Percentiles rank a stretch among this genome's conserved stretches.
Conservation (phyloP, 2,888 invertebrate genomes). For the Psylliodes chrysocephalus region DNA sequence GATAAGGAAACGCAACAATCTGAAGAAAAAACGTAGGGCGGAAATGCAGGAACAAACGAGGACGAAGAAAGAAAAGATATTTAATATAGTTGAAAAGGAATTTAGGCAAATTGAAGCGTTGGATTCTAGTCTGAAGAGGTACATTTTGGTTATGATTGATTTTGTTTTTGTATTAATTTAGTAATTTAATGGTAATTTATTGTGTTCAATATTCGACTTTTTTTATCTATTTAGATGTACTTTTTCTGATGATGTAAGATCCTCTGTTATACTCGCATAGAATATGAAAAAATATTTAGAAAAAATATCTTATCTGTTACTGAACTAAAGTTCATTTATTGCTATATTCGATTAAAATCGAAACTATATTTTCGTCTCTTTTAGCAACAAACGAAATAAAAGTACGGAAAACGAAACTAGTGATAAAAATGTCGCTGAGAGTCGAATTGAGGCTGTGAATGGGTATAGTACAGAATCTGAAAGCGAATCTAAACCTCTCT, state of each 20-base stretch:
- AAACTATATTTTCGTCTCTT: too few relatives aligned
- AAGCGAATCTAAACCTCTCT: slow-evolving; percentile 33
- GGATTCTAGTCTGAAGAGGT: slow-evolving; percentile 22
- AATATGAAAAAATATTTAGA: too few relatives aligned
- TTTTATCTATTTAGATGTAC: too few relatives aligned
- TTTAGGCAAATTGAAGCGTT: slow-evolving; percentile 4
- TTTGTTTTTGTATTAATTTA: neutral
- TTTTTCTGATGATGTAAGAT: too few relatives aligned
- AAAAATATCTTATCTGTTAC: too few relatives aligned
- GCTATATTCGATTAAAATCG: too few relatives aligned
- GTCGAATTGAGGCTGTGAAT: slow-evolving; percentile 9
- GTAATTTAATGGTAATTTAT: too few relatives aligned
- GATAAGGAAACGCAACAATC: slow-evolving; percentile 33
- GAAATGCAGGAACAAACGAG: slow-evolving; percentile 1
- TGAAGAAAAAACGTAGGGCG: slow-evolving; percentile 26
- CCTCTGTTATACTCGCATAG: too few relatives aligned
- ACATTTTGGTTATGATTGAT: neutral
- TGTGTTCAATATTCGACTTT: too few relatives aligned
- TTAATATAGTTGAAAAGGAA: slow-evolving; percentile 12
- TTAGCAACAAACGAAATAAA: slow-evolving; percentile 17
- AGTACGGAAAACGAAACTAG: neutral
- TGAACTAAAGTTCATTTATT: too few relatives aligned
- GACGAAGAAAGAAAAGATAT: slow-evolving; percentile 11
- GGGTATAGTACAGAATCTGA: slow-evolving; percentile 41
- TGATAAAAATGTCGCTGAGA: slow-evolving; percentile 1